Base-by-base conservation (phyloP, 2,797 vertebrate species). In the Danionella dracula region DNA sequence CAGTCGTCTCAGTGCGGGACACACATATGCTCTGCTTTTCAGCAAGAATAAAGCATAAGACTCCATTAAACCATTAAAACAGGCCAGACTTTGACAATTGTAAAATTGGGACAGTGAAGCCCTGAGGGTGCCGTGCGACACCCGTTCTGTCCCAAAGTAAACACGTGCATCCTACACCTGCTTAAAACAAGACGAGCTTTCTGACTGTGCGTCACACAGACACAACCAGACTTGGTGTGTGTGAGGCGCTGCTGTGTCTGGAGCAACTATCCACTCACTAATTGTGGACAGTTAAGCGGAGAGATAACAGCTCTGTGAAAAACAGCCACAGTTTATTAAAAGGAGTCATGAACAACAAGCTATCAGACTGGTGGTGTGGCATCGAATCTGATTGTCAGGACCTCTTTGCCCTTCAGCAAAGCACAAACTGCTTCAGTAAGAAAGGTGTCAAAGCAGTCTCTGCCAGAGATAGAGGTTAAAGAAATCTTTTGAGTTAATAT, bases 271-370 rank as follows among this genome's bases (percentile, higher is more conserved):
- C 41, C 42, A 42, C 19, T 42, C 40, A 19, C 64, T 66, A 69
- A 76, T 70, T 73, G 72, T 46, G n/a, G 35, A 55, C 51, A 70
- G 40, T 60, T 51, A 68, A 68, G 23, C n/a, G 20, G 16, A 15
- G 56, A 66, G 65, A 68, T 72, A 68, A 72, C 27, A 10, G 21
- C 51, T 59, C 32, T 51, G 37, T 37, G 12, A 13, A 31, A 27
- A 61, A 46, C 42, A 27, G 58, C 20, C 32, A 17, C 21, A n/a
- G 3, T 7, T 48, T 19, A 48, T 61, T 48, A 61, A 48, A 37
- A 59, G 40, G 12, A 44, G 19, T 32, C 32, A 11, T 46, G 41
- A 21, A 59, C 13, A 59, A 35, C 27, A 59, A 20, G 29, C 17
- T 9, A 46, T 46, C 31, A 46, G 41, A 35, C 27, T 32, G 55